Conservation (phyloP, 1,140 invertebrate species). For the Tetramorium simillimum region DNA sequence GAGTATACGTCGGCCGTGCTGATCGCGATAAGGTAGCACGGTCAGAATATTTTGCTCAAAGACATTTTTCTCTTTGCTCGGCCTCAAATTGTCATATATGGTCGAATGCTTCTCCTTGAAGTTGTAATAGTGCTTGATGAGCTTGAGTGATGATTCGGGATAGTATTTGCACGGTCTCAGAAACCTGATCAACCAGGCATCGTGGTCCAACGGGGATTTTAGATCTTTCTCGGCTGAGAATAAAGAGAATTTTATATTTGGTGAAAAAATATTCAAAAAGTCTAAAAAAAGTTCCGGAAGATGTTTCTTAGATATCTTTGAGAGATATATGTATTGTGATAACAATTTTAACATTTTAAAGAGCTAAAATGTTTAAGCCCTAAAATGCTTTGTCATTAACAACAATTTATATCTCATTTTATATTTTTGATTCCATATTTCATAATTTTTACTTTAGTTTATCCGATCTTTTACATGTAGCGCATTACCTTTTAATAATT, state of each 20-base stretch:
- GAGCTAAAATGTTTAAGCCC: background rate
- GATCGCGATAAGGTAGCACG: slow-evolving; percentile 91
- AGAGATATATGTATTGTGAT: background rate
- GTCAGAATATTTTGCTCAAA: slow-evolving; percentile 92
- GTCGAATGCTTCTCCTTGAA: slow-evolving; percentile 92
- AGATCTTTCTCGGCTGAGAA: slow-evolving; percentile 89
- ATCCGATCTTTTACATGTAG: background rate
- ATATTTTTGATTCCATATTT: background rate
- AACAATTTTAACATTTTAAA: too few relatives aligned
- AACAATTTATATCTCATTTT: background rate
- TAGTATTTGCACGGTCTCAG: slow-evolving; percentile 93
- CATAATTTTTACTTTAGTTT: background rate
- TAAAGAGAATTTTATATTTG: background rate
- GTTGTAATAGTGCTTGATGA: slow-evolving; percentile 92
- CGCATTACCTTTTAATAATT: slow-evolving; percentile 88
- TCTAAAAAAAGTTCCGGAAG: background rate
- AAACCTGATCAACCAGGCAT: slow-evolving; percentile 91
- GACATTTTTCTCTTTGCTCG: slow-evolving; percentile 90
- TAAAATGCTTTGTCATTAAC: background rate
- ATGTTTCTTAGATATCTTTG: background rate
- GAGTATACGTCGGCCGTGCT: slow-evolving; percentile 90
- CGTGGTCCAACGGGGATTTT: slow-evolving; percentile 89
- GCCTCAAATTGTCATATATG: slow-evolving; percentile 89
- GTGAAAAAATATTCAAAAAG: background rate
- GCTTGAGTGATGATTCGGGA: slow-evolving; percentile 90